Base-by-base conservation (phyloP, 2,797 vertebrate species). In the Catostomus latipinnis region DNA sequence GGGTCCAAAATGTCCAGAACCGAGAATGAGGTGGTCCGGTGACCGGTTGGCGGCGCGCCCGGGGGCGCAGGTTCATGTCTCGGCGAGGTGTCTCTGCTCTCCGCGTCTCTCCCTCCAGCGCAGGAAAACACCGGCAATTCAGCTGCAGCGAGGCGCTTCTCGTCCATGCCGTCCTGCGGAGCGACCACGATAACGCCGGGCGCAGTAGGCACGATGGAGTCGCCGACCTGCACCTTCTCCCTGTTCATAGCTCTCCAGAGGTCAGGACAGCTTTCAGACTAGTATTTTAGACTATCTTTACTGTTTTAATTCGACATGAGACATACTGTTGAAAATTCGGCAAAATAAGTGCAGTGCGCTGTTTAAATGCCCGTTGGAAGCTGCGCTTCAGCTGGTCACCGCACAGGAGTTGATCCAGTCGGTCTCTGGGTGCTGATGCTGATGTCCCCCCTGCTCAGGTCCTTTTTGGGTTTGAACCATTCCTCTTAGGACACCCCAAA, bases 1-100 rank as follows among this genome's bases (percentile, higher is more conserved):
- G 97, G 98, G 86, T 99, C 98, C 93, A 99, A 90, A 87, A 99
- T 99, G 95, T 99, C 97, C 91, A 98, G 91, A 56, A 99, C 97
- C 1, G 97, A 99, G 91, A 98, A 99, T 5, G 98, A 95, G 43
- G 98, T 99, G 92, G 96, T 98, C 87, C 98, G 94, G 90, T 97
- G 96, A 65, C 92, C 91, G 58, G 81, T 86, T 6, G 93, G 94
- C 65, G 94, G 87, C 0, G 92, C 92, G 79, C 91, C 91, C 45
- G 85, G 92, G 16, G 91, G 91, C 2, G 90, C 92, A 0, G 62
- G 70, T 14, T 95, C 95, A 54, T 95, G 96, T 50, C 95, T 95
- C 10, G 93, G 92, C 0, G 94, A 93, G 86, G 94, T 94, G 57
- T 93, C 90, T 67, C 90, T 90, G 82, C 91, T 91, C 84, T 93